Evolutionary conservation across 2,797 vertebrate genomes (phyloP).

Genomic region (Hozukius guyotensis): DNA sequence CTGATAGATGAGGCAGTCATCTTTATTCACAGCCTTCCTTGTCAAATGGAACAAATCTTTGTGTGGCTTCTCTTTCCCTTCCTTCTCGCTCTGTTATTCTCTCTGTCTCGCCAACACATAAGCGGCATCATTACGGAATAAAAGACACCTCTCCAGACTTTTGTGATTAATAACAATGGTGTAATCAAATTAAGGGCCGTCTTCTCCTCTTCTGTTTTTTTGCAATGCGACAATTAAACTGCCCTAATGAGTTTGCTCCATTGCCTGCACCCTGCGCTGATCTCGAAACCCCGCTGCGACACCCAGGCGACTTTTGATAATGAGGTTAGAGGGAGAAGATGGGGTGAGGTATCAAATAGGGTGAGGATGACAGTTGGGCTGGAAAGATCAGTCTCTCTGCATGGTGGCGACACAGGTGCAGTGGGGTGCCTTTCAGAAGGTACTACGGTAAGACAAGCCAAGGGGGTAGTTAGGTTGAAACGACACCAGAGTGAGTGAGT

Average conservation of each 20-base stretch:
- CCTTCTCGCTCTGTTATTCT: not conserved
- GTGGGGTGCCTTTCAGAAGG: constrained; percentile 8
- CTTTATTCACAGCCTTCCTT: constrained; percentile 63
- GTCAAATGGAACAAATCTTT: constrained; percentile 59
- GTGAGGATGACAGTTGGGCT: constrained; percentile 10
- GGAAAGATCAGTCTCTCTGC: constrained; percentile 33
- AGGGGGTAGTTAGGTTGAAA: constrained; percentile 15
- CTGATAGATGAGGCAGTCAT: constrained; percentile 67
- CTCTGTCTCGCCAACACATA: constrained; percentile 7
- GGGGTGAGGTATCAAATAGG: constrained; percentile 22
- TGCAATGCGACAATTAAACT: constrained; percentile 47
- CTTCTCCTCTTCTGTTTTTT: constrained; percentile 16
- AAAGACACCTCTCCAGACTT: constrained; percentile 8
- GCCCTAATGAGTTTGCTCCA: constrained; percentile 56
- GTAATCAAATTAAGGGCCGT: constrained; percentile 61
- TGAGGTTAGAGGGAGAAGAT: constrained; percentile 25
- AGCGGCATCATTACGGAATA: constrained; percentile 1
- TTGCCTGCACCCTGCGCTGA: constrained; percentile 45
- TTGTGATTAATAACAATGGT: constrained; percentile 63
- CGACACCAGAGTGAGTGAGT: constrained; percentile 19
- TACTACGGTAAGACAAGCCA: not conserved
- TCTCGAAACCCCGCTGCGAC: constrained; percentile 32
- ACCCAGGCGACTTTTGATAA: constrained; percentile 29
- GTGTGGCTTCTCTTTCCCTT: not conserved
- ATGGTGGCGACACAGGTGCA: not conserved